A percentile compares a stretch with the other conserved stretches of the same genome.
These are phyloP conservation scores for Hermetia illucens DNA, from an alignment of 1,140 invertebrate species.

Conservation along the genomic window DNA sequence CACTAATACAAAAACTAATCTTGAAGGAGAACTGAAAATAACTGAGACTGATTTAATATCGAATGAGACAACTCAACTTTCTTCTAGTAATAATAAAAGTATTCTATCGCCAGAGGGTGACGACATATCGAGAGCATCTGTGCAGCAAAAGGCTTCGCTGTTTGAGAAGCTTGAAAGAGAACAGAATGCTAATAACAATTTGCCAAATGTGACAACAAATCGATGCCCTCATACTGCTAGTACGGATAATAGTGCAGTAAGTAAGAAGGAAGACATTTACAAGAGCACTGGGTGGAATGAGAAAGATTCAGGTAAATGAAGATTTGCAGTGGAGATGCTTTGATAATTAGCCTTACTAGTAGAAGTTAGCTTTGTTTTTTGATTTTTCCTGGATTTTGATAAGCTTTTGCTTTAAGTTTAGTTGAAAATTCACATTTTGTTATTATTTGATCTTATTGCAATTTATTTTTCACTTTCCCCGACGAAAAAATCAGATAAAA, in stretches of 20 bases:
- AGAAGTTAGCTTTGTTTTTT: background rate
- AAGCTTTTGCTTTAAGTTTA: background rate
- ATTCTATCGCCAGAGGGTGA: slow-evolving; percentile 13
- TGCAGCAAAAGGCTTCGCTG: slow-evolving; percentile 29
- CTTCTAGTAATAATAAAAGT: no score
- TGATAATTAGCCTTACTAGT: background rate
- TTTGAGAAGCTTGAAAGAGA: slow-evolving; percentile 24
- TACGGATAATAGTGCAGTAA: background rate
- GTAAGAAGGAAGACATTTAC: slow-evolving; percentile 3
- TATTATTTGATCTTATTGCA: no score
- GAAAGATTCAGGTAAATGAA: slow-evolving; percentile 7
- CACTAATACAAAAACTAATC: slow-evolving; percentile 6
- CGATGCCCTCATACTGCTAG: background rate
- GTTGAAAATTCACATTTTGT: no score
- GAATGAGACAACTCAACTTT: no score
- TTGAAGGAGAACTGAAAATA: slow-evolving; percentile 20
- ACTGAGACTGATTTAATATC: slow-evolving; percentile 17
- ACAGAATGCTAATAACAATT: slow-evolving; percentile 1
- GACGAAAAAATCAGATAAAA: slow-evolving; percentile 25
- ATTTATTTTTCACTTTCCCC: background rate
- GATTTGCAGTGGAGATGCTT: background rate
- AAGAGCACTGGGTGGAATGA: slow-evolving; percentile 4
- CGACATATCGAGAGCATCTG: slow-evolving; percentile 24
- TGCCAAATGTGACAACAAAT: background rate
- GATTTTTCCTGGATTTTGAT: background rate